Evolutionary conservation across 2,888 invertebrate genomes (phyloP).

Genomic region (Campaea margaritaria): DNA sequence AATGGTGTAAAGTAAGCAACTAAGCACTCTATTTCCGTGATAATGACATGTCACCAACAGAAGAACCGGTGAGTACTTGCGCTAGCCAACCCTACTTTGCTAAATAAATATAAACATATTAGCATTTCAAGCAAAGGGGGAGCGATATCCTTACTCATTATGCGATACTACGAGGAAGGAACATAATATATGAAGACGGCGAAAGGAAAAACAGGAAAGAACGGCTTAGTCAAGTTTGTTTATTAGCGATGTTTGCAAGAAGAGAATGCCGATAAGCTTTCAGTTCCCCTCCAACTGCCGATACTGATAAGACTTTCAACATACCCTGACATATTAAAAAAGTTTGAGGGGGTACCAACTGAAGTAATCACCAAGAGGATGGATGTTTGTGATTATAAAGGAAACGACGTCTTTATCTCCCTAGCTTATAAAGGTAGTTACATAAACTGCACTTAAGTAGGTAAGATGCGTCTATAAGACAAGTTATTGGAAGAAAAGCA

Average conservation of each 20-base stretch:
- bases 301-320: not conserved
- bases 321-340: no score
- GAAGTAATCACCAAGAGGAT: not conserved
- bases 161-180: constrained; percentile 23
- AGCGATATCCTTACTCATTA: constrained; percentile 24
- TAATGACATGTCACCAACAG: constrained; percentile 28
- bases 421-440: no score
- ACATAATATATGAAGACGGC: constrained; percentile 33
- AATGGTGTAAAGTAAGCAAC: no score
- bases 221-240: not conserved
- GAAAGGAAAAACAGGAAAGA: constrained; percentile 30
- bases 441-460: no score
- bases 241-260: constrained; percentile 3
- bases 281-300: not conserved
- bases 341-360: no score
- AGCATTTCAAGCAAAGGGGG: constrained; percentile 31
- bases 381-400: not conserved
- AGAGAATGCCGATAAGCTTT: not conserved
- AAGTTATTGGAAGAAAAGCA: no score
- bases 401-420: not conserved
- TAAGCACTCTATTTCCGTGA: constrained; percentile 11
- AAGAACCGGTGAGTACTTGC: constrained; percentile 9
- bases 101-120: constrained; percentile 31
- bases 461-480: no score
- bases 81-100: constrained; percentile 14